Evolutionary conservation across 2,797 vertebrate species (phyloP), one percentile per base, ranked within the genome.

Genomic region (Leptatherina wallacei): DNA sequence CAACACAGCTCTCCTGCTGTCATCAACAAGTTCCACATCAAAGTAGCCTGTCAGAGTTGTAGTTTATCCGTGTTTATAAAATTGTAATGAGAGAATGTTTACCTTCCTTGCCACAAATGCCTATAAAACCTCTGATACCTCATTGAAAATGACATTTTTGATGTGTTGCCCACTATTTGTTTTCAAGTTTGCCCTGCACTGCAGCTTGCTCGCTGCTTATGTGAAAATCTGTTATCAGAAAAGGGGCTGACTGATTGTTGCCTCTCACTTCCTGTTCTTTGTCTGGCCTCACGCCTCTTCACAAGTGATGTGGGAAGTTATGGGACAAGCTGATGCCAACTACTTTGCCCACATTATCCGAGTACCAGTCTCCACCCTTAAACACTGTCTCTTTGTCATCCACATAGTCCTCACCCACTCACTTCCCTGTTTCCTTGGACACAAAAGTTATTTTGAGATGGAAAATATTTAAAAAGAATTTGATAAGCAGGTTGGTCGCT

Each of bases 181-280:
- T 40, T 24, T 65, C 27, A 6, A 33, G 60, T 44, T 67, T 55
- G 38, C 49, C 6, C 44, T 13, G 57, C 56, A 29, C 36, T 33
- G 24, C 2, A 67, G 30, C 77, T 63, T 29, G 27, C 38, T 62
- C 5, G 42, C 24, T 61, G 32, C 70, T 35, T 81, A 63, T 87
- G 84, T 85, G 74, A 89, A 91, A 73, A 65, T 75, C 36, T 18
- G 75, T 86, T 86, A 88, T 91, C 79, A 20, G 73, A 51, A 68
- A 54, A 65, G 86, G 80, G 30, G 30, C 63, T 87, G 69, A 57
- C 65, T 24, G 22, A 58, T 71, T 13, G 59, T 64, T 55, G 52
- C 87, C 88, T 89, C 91, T 86, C 73, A 90, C 90, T 94, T 95
- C 94, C 94, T 91, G 86, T 71, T 84, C 81, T 7, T 90, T 96